These are phyloP conservation scores for Drosophila carrolli DNA, from an alignment of 1,140 invertebrate species.

Conservation along the genomic window DNA sequence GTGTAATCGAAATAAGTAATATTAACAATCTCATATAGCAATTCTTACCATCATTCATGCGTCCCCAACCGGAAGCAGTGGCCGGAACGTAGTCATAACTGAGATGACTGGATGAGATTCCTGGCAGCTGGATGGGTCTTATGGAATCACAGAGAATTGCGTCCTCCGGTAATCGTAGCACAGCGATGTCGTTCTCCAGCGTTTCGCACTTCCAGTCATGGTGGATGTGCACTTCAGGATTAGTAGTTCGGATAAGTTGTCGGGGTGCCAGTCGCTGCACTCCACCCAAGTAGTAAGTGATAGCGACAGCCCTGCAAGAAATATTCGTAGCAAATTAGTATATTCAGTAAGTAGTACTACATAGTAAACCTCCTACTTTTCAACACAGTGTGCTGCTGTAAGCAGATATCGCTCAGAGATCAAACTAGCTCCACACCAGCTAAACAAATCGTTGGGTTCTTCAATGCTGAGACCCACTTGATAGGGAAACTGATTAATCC, in stretches of 20 bases:
- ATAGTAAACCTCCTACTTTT: slow-evolving; percentile 27
- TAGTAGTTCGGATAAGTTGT: slow-evolving; percentile 13
- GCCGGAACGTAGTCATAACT: slow-evolving; percentile 75
- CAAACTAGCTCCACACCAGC: slow-evolving; percentile 76
- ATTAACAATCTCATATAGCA: neutral
- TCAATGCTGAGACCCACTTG: slow-evolving; percentile 66
- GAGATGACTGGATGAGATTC: slow-evolving; percentile 49
- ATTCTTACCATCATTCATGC: slow-evolving; percentile 68
- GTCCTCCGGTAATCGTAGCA: slow-evolving; percentile 79
- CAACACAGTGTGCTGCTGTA: slow-evolving; percentile 73
- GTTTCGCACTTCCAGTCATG: slow-evolving; percentile 41
- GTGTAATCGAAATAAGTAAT: no score
- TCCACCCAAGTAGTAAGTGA: slow-evolving; percentile 42
- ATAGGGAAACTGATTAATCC: slow-evolving; percentile 66
- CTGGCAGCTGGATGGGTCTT: slow-evolving; percentile 78
- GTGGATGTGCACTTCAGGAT: slow-evolving; percentile 34
- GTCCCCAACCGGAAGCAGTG: slow-evolving; percentile 84
- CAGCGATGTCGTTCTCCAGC: slow-evolving; percentile 79
- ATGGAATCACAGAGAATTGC: slow-evolving; percentile 72
- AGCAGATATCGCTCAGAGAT: slow-evolving; percentile 69
- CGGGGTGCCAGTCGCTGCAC: slow-evolving; percentile 13
- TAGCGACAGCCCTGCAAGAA: slow-evolving; percentile 52
- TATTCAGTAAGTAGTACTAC: neutral
- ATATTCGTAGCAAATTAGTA: slow-evolving; percentile 18
- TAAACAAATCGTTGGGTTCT: slow-evolving; percentile 22